Conservation (phyloP, 2,888 invertebrate genomes). For the Alsophila aescularia region DNA sequence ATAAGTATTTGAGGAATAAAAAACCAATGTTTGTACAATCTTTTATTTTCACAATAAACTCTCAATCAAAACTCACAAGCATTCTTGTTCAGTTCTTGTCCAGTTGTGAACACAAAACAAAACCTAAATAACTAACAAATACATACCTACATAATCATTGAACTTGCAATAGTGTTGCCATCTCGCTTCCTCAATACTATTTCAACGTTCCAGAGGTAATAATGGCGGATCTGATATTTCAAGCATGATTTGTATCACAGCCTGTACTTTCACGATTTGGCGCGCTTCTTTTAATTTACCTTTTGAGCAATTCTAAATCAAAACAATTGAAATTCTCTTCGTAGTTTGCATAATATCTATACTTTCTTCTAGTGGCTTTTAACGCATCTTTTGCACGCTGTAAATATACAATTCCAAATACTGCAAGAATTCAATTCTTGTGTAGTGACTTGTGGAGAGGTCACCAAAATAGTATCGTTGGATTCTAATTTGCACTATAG, state of each 20-base stretch:
- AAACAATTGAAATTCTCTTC: too few species aligned
- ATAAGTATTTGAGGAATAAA: too few species aligned
- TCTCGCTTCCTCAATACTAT: slow-evolving; percentile 20
- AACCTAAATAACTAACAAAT: slow-evolving; percentile 70
- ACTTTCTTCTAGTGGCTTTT: too few species aligned
- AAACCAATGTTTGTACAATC: slow-evolving; percentile 62
- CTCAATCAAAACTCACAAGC: slow-evolving; percentile 79
- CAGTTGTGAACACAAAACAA: slow-evolving; percentile 72
- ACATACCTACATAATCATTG: slow-evolving; percentile 52
- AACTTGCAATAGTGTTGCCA: slow-evolving; percentile 35
- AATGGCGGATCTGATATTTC: slow-evolving; percentile 43
- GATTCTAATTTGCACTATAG: too few species aligned
- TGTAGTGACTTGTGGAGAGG: too few species aligned
- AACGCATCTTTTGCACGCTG: too few species aligned
- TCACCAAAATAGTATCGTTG: too few species aligned
- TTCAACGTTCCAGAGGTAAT: slow-evolving; percentile 32
- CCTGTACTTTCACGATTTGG: slow-evolving; percentile 37
- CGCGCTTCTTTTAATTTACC: neutral
- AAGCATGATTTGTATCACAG: slow-evolving; percentile 50
- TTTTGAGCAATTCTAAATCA: neutral
- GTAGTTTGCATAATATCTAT: too few species aligned
- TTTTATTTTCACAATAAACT: slow-evolving; percentile 80
- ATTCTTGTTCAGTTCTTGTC: slow-evolving; percentile 68
- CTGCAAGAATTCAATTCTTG: too few species aligned
- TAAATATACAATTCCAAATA: too few species aligned